Evolutionary conservation across 2,888 invertebrate species (phyloP).

Genomic region (Apantesis nais): DNA sequence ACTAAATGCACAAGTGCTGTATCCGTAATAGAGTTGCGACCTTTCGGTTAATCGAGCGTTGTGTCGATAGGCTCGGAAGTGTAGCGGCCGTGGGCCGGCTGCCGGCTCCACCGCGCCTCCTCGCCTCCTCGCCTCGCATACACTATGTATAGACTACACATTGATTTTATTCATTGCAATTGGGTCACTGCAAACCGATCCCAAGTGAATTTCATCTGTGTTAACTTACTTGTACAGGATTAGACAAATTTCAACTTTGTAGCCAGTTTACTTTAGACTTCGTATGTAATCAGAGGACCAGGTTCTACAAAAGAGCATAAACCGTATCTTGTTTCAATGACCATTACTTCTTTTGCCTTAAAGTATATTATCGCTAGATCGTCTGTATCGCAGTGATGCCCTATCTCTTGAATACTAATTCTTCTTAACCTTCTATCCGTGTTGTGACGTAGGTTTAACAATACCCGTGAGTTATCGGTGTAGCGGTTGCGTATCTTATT

Average conservation of each 20-base stretch:
- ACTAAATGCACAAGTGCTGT: conserved; percentile 16
- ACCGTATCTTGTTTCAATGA: background rate
- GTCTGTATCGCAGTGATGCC: background rate
- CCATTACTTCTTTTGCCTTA: background rate
- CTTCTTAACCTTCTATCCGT: background rate
- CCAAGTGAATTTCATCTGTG: conserved; percentile 12
- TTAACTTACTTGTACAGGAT: background rate
- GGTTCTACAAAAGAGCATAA: background rate
- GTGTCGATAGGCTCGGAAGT: conserved; percentile 7
- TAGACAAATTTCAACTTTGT: background rate
- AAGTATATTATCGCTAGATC: background rate
- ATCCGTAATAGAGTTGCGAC: conserved; percentile 16
- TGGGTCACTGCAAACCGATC: conserved; percentile 13
- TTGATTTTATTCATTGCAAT: conserved; percentile 22
- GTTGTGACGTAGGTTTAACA: background rate
- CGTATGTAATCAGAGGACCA: background rate
- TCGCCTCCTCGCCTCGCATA: conserved; percentile 1
- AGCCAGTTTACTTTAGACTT: background rate
- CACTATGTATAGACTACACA: conserved; percentile 11
- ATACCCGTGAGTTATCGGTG: background rate
- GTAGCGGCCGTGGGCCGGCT: conserved; percentile 5
- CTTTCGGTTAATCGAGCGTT: conserved; percentile 11
- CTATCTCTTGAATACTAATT: background rate
- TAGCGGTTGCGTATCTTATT: background rate
- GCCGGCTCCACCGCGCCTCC: conserved; percentile 4